phyloP scores from a whole-genome alignment of 2,888 invertebrate species.

The Melanotus villosus region DNA sequence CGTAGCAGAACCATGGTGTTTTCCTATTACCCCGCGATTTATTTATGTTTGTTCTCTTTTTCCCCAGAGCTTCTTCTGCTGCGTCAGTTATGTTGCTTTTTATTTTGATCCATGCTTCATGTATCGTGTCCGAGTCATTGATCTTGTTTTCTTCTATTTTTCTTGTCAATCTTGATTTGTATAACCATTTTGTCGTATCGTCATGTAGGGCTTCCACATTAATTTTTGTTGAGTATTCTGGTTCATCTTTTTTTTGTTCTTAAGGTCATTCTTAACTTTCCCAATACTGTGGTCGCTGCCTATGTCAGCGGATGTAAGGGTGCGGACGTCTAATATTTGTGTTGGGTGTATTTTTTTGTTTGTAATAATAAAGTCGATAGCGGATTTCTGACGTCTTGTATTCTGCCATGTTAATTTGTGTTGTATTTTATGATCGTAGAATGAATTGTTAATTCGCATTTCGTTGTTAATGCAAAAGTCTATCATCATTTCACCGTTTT shows the following conservation, averaged over 20 bases:
- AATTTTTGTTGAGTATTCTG: neutral
- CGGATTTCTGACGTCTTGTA: neutral
- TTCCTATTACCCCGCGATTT: neutral
- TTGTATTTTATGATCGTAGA: neutral
- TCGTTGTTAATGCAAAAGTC: neutral
- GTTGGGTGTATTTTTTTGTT: neutral
- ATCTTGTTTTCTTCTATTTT: neutral
- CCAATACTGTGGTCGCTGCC: conserved; percentile 3
- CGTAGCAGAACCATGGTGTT: neutral
- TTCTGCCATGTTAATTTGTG: neutral
- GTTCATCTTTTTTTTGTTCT: neutral
- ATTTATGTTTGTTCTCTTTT: neutral
- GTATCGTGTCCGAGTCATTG: neutral
- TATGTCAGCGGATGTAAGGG: neutral
- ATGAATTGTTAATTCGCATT: neutral
- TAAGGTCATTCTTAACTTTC: neutral
- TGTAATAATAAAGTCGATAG: neutral
- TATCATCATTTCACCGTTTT: neutral
- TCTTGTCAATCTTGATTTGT: neutral
- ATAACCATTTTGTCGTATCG: neutral
- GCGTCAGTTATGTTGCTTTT: conserved; percentile 2
- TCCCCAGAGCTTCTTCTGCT: conserved; percentile 5
- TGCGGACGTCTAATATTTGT: neutral
- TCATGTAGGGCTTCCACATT: neutral
- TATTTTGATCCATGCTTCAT: neutral